A percentile compares a stretch with the other conserved stretches of the same genome.
These are phyloP conservation scores for Drosophila suboccidentalis DNA, from an alignment of 2,888 invertebrate genomes.

Conservation along the genomic window DNA sequence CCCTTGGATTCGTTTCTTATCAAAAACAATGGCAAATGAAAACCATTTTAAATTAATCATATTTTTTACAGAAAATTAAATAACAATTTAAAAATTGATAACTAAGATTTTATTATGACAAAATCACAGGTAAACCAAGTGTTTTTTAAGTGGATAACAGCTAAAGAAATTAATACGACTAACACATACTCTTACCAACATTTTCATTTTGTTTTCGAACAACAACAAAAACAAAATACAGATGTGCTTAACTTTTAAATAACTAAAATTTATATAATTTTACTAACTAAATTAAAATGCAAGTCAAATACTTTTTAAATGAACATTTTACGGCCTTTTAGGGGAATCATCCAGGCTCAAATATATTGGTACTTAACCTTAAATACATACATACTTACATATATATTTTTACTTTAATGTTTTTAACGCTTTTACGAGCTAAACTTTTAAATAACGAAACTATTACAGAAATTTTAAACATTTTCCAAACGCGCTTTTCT, in stretches of 20 bases:
- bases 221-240: constrained; percentile 29
- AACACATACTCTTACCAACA: background rate
- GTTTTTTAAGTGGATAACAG: constrained; percentile 27
- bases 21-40: constrained; percentile 18
- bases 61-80: constrained; percentile 36
- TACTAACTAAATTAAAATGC: constrained; percentile 48
- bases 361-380: constrained; percentile 60
- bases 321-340: constrained; percentile 64
- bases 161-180: constrained; percentile 11
- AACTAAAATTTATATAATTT: constrained; percentile 63
- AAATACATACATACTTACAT: constrained; percentile 45
- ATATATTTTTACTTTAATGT: constrained; percentile 74
- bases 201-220: constrained; percentile 3
- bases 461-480: constrained; percentile 51
- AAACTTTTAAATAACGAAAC: constrained; percentile 68
- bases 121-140: constrained; percentile 4
- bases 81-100: background rate
- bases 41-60: constrained; percentile 42
- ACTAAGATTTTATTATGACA: constrained; percentile 35
- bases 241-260: constrained; percentile 57
- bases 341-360: constrained; percentile 33
- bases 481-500: constrained; percentile 63
- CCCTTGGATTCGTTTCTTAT: constrained; percentile 37
- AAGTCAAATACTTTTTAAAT: constrained; percentile 67
- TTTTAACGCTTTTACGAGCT: constrained; percentile 79